Evolutionary conservation across 2,797 vertebrate species (phyloP), one percentile per base, ranked within the genome.

Genomic region (Nannoperca obscura): DNA sequence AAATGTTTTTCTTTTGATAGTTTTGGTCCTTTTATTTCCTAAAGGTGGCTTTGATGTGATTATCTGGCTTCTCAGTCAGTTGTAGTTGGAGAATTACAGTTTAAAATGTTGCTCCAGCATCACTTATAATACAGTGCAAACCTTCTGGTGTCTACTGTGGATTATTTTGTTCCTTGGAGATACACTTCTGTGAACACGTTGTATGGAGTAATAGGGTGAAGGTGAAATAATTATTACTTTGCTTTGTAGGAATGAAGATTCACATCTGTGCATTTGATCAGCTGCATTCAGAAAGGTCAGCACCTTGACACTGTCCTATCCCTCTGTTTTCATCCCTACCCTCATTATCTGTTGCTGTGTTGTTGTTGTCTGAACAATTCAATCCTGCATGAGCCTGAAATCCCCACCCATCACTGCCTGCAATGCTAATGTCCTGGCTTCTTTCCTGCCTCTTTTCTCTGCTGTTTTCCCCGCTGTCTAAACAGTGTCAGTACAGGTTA

Each of bases 401-500:
- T 71, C 78, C 34, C 76, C 46, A 59, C 64, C 44, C 15, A 82
- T 82, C 77, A 74, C 40, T 63, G 68, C 64, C 63, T 53, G 69
- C 7, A 4, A 60, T 68, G 67, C 53, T 69, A 77, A 86, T 69
- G 73, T 58, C 65, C 76, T 67, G 62, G 65, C 40, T 55, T 50
- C 71, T 65, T 36, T 70, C 54, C 49, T 58, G 55, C 58, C 55
- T 66, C 57, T 61, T 76, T 62, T 54, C 68, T 32, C 75, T 55
- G 78, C 53, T 32, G 46, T 78, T 80, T 59, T 74, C 80, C 74
- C 65, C 8, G 5, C 74, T 84, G 69, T 84, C 81, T 65, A 88
- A 85, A 86, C 85, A 81, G 68, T 82, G 81, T 90, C 86, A 78
- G 59, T n/a, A 24, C 58, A 78, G 81, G 86, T 87, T 88, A 90